Evolutionary conservation across 2,113 vertebrate species (phyloP).

Genomic region (human): GRCh38 chr1:206956001-206956500

Average conservation of each 20-base stretch:
- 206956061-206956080: neutral
- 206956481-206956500: neutral
- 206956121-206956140: neutral
- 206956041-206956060: neutral
- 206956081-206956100: neutral
- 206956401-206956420: neutral
- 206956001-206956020: neutral
- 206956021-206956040: neutral
- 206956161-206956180: neutral
- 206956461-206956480: neutral
- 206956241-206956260: neutral
- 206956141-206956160: neutral
- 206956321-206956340: neutral
- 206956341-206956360: neutral
- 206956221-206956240: neutral
- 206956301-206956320: neutral
- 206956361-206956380: rapidly evolving
- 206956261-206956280: neutral
- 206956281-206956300: neutral
- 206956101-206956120: neutral
- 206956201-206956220: neutral
- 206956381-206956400: too few relatives aligned
- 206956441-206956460: neutral
- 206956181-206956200: too few relatives aligned
- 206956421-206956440: neutral